Evolutionary conservation across 2,797 vertebrate genomes (phyloP).

Genomic region (Semaprochilodus insignis): DNA sequence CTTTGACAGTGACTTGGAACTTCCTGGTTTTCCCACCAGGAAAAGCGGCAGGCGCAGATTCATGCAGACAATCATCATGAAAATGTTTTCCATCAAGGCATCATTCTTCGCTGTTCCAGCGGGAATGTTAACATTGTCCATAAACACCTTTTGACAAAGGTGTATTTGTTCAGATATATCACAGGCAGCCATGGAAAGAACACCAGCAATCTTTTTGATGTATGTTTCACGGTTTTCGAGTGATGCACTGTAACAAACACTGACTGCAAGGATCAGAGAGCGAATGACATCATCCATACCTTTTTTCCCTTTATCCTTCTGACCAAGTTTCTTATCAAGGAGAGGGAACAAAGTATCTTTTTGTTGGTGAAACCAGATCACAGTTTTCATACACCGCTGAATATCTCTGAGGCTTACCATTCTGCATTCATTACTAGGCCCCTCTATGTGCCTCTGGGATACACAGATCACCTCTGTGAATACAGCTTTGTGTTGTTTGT

Average conservation of each 20-base stretch:
- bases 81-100: slow-evolving; percentile 85
- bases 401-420: slow-evolving; percentile 86
- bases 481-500: too few relatives aligned
- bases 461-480: too few relatives aligned
- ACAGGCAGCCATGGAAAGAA: slow-evolving; percentile 64
- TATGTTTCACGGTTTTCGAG: slow-evolving; percentile 74
- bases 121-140: slow-evolving; percentile 68
- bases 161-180: slow-evolving; percentile 74
- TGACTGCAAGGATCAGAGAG: slow-evolving; percentile 77
- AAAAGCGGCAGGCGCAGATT: slow-evolving; percentile 86
- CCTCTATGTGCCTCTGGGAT: too few relatives aligned
- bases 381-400: slow-evolving; percentile 81
- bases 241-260: slow-evolving; percentile 83
- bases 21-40: slow-evolving; percentile 86
- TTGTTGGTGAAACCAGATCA: slow-evolving; percentile 78
- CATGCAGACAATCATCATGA: slow-evolving; percentile 88
- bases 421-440: slow-evolving; percentile 73
- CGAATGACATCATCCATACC: slow-evolving; percentile 59
- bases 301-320: not conserved
- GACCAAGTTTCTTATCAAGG: slow-evolving; percentile 19
- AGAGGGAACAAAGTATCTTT: slow-evolving; percentile 60
- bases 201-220: slow-evolving; percentile 61
- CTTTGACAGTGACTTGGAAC: slow-evolving; percentile 86
- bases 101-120: slow-evolving; percentile 79
- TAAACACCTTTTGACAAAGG: slow-evolving; percentile 77